Base-by-base conservation (phyloP, 1,140 invertebrate species). In the Sminthurinus signatus region DNA sequence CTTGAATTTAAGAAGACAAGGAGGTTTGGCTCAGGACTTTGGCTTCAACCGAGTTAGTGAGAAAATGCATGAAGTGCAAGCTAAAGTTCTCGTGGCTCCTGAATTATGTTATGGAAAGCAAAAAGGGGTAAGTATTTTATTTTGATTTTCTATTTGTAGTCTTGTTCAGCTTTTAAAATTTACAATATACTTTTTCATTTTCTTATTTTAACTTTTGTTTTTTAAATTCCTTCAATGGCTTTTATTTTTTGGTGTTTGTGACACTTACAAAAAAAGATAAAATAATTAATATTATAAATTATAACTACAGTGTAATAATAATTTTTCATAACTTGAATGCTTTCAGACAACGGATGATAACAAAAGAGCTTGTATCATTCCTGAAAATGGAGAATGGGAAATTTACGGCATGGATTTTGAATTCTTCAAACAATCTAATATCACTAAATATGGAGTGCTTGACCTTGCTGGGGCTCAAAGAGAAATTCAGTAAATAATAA, bases 381-480 rank as follows among this genome's bases (percentile, higher is more conserved):
- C 67, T 28, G 60, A 55, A 1, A 51, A 62, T 42, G 67, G 67
- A 2, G 44, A 17, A 15, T 69, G 67, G 67, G 62, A 69, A 12
- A 59, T 61, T 31, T 62, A 55, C 42, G 1, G n/a, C 14, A 2
- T 31, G 12, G 54, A 68, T 58, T 64, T 62, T 36, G 51, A 69
- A 32, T 69, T 69, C 48, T 52, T 43, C 15, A 17, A 23, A 4
- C 27, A 50, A 0, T 17, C 12, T 0, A 19, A 36, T 0, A 48
- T 65, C 4, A 51, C 52, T 21, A 62, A 28, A 61, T 69, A 62
- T 62, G 62, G 67, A n/a, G 31, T 69, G 17, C 28, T 64, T n/a
- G 39, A 48, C 36, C 14, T 50, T 21, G 50, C 21, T 28, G 19
- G 27, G 23, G 0, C 3, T 10, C 3, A 39, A 19, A 1, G 42